A percentile compares a stretch with the other conserved stretches of the same genome.
Conservation (phyloP, 2,113 vertebrate genomes). For the Stictonetta naevosa region DNA sequence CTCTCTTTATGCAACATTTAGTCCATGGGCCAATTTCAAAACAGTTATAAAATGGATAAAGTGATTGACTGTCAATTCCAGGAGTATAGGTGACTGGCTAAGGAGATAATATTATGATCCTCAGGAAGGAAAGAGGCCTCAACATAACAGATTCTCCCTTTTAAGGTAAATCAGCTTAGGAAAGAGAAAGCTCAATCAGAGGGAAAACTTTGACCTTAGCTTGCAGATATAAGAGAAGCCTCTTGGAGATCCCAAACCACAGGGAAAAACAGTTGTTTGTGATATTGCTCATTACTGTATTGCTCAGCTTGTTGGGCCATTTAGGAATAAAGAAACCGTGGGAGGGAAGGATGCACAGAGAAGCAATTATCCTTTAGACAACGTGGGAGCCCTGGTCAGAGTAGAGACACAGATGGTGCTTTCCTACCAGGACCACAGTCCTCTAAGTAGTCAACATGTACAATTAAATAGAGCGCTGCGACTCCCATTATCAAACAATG, state of each 20-base stretch:
- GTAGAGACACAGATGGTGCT: not conserved
- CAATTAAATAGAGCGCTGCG: not conserved
- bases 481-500: not conserved
- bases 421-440: not conserved
- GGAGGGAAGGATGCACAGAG: not conserved
- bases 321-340: not conserved
- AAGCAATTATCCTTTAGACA: not conserved
- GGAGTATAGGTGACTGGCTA: not conserved
- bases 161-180: not conserved
- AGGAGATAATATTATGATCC: not conserved
- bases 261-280: not conserved
- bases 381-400: not conserved
- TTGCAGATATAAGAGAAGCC: not conserved
- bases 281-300: not conserved
- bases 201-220: not conserved
- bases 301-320: not conserved
- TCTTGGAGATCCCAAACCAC: not conserved
- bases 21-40: not conserved
- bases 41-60: not conserved
- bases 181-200: not conserved
- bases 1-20: not conserved
- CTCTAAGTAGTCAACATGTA: not conserved
- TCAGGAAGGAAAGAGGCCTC: not conserved
- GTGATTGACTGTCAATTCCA: not conserved
- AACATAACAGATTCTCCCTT: not conserved